Base-by-base conservation (phyloP, 2,888 invertebrate species). In the Lasioglossum calceatum region DNA sequence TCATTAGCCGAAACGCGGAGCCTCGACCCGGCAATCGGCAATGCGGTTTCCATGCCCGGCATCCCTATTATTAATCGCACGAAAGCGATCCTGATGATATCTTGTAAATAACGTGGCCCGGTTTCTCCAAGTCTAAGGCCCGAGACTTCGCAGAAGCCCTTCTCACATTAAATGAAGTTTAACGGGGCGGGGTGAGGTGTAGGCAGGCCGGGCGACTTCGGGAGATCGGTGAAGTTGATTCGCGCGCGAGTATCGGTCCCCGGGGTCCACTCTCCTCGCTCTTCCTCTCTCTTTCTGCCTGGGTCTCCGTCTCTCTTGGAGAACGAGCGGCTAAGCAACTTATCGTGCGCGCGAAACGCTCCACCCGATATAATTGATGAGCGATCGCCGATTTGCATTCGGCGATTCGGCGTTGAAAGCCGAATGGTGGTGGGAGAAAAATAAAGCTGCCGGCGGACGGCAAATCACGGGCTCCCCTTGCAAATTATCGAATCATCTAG, bases 401-500 rank as follows among this genome's bases (percentile, higher is more conserved):
- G 76, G 27, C 67, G 74, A 82, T 61, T 86, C 47, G 72, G 70
- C 80, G 79, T 47, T 77, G 77, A 39, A 64, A 76, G 83, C 12
- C 42, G 42, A 10, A 42, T n/a, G 7, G 54, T 16, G 47, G 80
- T 19, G 76, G 72, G 72, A 74, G 73, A 75, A 82, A 80, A 84
- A 82, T 32, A 64, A 64, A 64, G 64, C 32, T 36, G 70, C 70
- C 39, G 36, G 70, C 39, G 70, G 39, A 85, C 44, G 72, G 58
- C 76, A 77, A 86, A 86, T 83, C 82, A 82, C 79, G 67, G 74
- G 80, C 80, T 82, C 84, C 79, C 82, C 80, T 91, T 85, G 89
- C 89, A 89, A 91, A 92, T 92, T 92, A 92, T 87, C 88, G 79
- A 91, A 90, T 91, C 88, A 88, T 88, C 91, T 88, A 89, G 85